Conservation (phyloP, 2,113 vertebrate species). For the Tiliqua scincoides region DNA sequence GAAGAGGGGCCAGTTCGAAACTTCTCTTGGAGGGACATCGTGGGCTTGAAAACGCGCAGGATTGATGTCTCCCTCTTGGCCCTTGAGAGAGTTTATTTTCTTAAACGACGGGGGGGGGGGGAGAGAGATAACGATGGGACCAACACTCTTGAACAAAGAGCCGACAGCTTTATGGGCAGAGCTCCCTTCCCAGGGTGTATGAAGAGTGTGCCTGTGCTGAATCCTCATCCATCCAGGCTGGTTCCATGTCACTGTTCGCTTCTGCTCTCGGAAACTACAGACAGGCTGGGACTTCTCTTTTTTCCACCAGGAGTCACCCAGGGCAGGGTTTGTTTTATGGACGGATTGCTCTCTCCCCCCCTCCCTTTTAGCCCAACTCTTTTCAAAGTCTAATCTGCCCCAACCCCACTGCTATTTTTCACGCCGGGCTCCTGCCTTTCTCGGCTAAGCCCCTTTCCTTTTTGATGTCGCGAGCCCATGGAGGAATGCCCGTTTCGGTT, state of each 20-base stretch:
- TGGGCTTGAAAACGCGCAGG: slow-evolving; percentile 26
- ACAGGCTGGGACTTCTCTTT: neutral
- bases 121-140: slow-evolving; percentile 48
- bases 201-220: neutral
- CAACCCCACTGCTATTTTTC: slow-evolving; percentile 70
- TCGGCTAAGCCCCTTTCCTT: slow-evolving; percentile 74
- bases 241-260: neutral
- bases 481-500: slow-evolving; percentile 83
- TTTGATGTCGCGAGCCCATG: slow-evolving; percentile 81
- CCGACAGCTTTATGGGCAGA: slow-evolving; percentile 69
- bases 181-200: slow-evolving; percentile 27
- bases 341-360: slow-evolving; percentile 31
- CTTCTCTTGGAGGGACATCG: neutral
- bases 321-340: slow-evolving; percentile 53
- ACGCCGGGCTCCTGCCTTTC: slow-evolving; percentile 68
- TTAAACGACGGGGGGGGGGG: slow-evolving; percentile 62
- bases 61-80: slow-evolving; percentile 52
- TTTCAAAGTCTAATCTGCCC: slow-evolving; percentile 73
- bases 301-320: slow-evolving; percentile 41
- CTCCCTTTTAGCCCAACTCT: slow-evolving; percentile 47
- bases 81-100: slow-evolving; percentile 60
- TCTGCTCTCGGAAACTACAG: slow-evolving; percentile 11
- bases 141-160: slow-evolving; percentile 64
- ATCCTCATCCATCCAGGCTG: neutral
- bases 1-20: no score